Base-by-base conservation (phyloP, 2,797 vertebrate genomes). In the Cossypha dichroa region DNA sequence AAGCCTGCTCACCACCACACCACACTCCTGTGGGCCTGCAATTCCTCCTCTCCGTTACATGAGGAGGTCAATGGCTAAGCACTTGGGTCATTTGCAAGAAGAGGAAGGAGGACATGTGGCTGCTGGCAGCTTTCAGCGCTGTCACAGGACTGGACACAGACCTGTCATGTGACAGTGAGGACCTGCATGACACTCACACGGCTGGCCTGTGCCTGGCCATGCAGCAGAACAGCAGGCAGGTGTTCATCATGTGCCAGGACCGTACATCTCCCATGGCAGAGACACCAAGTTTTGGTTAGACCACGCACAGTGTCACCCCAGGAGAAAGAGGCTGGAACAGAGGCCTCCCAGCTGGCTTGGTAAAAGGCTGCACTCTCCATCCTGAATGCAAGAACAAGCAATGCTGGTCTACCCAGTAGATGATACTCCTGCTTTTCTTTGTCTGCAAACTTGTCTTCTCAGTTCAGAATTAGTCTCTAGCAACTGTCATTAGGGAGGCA, bases 91-190 rank as follows among this genome's bases (percentile, higher is more conserved):
- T 28, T 22, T 62, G 78, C 43, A 67, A n/a, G 40, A 79, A 79
- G 36, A 76, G 49, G 43, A 76, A 84, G 40, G 54, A 82, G 25
- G 20, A 73, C 0, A 0, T 21, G 36, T 36, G 75, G 70, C 64
- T 88, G 80, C 56, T 55, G 76, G 78, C 9, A 26, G 69, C 52
- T 83, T 80, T 83, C 60, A 79, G 72, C 69, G 29, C 48, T 63
- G 31, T 55, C 80, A 59, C 51, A 70, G 73, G 68, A 40, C 73
- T 36, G 68, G 86, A 33, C 60, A 55, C 45, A 73, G 72, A 69
- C 11, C 51, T 90, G 76, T 36, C 1, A 6, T 45, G 68, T 48
- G 76, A 69, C 1, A 13, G 6, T 6, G 43, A 83, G 56, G 31
- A 28, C 28, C 48, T 54, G 69, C 58, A 21, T 7, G n/a, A 54